phyloP scores from a whole-genome alignment of 2,113 vertebrate genomes.

The Equus przewalskii region DNA sequence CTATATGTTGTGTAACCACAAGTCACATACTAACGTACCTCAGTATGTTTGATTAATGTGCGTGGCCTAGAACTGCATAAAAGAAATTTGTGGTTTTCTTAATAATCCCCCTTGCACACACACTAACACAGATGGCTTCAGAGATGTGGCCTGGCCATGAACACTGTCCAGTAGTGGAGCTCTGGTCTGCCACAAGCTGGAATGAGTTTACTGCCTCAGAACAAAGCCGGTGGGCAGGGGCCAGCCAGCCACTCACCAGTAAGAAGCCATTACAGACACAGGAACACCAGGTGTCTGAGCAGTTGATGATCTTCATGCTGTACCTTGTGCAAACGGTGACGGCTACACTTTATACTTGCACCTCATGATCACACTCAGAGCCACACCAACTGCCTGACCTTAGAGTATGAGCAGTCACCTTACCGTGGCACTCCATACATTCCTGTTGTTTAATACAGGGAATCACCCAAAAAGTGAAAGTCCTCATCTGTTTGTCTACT shows the following conservation, averaged over 20 bases:
- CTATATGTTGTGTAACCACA: neutral
- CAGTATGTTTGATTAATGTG: neutral
- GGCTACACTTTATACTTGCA: neutral
- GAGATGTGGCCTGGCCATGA: neutral
- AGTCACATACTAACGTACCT: neutral
- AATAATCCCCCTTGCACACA: neutral
- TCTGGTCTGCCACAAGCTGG: neutral
- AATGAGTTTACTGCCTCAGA: neutral
- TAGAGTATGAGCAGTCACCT: neutral
- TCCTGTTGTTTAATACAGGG: neutral
- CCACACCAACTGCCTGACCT: neutral
- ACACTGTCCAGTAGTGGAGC: neutral
- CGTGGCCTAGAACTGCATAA: neutral
- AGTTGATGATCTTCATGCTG: too few relatives aligned
- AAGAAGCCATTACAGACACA: neutral
- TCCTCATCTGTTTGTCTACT: neutral
- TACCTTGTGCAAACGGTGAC: neutral
- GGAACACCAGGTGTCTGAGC: neutral
- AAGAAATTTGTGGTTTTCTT: neutral
- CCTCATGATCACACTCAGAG: neutral
- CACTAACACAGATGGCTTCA: slow-evolving; percentile 13
- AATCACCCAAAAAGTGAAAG: neutral
- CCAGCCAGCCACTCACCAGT: neutral
- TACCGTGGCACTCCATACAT: too few relatives aligned
- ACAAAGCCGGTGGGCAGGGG: neutral